Evolutionary conservation across 2,888 invertebrate species (phyloP), one percentile per base, ranked within the genome.

Genomic region (Leptinotarsa peninsularis): DNA sequence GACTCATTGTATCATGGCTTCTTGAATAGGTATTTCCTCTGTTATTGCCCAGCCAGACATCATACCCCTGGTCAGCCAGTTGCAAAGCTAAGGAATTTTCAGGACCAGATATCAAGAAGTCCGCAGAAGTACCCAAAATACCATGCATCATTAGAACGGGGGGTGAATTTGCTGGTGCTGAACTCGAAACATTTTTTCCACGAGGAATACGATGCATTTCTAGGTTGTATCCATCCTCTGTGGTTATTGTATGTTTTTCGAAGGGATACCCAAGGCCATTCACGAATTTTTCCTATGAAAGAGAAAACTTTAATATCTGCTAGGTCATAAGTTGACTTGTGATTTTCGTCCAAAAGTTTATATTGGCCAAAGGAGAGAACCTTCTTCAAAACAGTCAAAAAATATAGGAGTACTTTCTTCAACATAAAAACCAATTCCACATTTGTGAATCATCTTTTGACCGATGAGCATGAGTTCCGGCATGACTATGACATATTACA

Each of bases 161-260:
- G 14, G 77, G 74, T 78, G 33, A 33, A 33, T 69, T 80, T 13
- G 69, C 52, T 33, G 50, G 52, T 33, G 33, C 33, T 50, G 43
- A 49, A 17, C 49, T 52, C 1, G 54, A 66, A 17, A 21, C 21
- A 17, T 66, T 72, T 56, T 49, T 88, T 0, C 90, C 90, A 49
- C 90, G 90, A 0, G 91, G 90, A 67, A 96, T 94, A 63, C 96
- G 91, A 84, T 95, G 95, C 82, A 96, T 83, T 78, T 91, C 90
- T 76, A 96, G 88, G 18, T 94, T 91, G 83, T 95, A 96, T 1
- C 94, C 95, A 89, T 96, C 96, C 2, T 89, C 86, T 0, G 96
- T 96, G 4, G 88, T 89, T 0, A 93, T 91, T 5, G 86, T 85
- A 84, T 94, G 92, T 17, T 88, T 89, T 86, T 94, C 93, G 0